These are phyloP conservation scores for Machimus atricapillus DNA, from an alignment of 2,888 invertebrate genomes.

Conservation along the genomic window DNA sequence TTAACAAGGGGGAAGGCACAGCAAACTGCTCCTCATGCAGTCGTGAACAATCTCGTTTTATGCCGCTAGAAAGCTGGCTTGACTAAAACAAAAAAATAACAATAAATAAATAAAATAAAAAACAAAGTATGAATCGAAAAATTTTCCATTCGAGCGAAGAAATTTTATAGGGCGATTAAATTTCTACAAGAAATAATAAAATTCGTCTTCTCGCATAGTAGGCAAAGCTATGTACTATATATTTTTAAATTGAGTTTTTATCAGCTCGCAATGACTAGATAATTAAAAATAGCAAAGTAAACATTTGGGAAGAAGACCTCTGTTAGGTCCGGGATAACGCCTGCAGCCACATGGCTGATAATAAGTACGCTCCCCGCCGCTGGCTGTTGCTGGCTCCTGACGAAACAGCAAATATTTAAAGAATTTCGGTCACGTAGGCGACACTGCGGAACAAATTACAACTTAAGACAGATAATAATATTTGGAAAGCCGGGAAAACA, in stretches of 20 bases:
- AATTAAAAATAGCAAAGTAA: slow-evolving; percentile 12
- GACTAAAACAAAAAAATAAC: background rate
- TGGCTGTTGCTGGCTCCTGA: background rate
- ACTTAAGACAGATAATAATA: slow-evolving; percentile 29
- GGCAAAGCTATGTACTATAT: background rate
- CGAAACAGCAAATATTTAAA: slow-evolving; percentile 12
- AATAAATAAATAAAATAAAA: background rate
- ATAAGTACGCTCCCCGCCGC: background rate
- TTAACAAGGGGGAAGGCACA: background rate
- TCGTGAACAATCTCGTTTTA: background rate
- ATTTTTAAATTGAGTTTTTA: background rate
- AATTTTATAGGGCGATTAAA: background rate
- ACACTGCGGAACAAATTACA: slow-evolving; percentile 4
- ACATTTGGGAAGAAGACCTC: background rate
- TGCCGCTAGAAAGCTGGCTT: background rate
- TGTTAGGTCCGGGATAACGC: background rate
- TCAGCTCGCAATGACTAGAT: background rate
- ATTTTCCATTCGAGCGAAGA: background rate
- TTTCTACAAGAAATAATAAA: background rate
- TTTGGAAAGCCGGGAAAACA: slow-evolving; percentile 8
- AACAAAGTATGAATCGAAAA: background rate
- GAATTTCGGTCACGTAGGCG: slow-evolving; percentile 38
- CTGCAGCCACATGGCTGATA: background rate
- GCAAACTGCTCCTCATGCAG: background rate
- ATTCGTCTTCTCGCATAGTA: background rate